phyloP scores from a whole-genome alignment of 2,888 invertebrate species.

The Oligia latruncula region DNA sequence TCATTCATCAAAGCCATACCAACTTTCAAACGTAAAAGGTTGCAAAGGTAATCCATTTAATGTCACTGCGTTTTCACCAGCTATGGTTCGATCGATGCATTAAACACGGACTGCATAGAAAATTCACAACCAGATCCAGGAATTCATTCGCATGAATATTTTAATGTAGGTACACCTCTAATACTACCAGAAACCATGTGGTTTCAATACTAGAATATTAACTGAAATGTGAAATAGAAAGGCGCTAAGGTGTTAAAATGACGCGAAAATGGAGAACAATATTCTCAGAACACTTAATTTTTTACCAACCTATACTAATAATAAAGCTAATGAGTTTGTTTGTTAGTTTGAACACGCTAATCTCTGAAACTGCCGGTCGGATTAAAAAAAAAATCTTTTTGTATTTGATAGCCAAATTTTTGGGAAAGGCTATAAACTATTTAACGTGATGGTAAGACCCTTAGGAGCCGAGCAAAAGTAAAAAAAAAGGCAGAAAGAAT shows the following conservation, averaged over 20 bases:
- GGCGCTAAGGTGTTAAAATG: not conserved
- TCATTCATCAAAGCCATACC: not conserved
- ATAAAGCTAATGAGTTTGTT: too few species aligned
- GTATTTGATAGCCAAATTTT: too few species aligned
- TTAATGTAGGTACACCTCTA: not conserved
- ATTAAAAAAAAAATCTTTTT: too few species aligned
- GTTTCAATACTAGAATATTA: not conserved
- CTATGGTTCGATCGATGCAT: not conserved
- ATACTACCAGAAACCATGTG: not conserved
- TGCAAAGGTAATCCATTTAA: slow-evolving; percentile 21
- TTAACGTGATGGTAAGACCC: too few species aligned
- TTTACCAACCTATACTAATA: not conserved
- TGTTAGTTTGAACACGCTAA: too few species aligned
- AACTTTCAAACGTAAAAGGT: slow-evolving; percentile 7
- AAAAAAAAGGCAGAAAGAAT: too few species aligned
- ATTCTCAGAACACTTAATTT: not conserved
- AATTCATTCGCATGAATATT: slow-evolving; percentile 11
- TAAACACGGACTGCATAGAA: slow-evolving; percentile 4
- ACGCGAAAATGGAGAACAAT: not conserved
- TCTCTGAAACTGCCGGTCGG: too few species aligned
- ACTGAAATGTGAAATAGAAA: not conserved
- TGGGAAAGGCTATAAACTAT: too few species aligned
- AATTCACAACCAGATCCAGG: slow-evolving; percentile 7
- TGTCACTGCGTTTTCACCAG: slow-evolving; percentile 15
- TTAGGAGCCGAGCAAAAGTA: too few species aligned